Evolutionary conservation across 2,113 vertebrate species (phyloP).

Genomic region (Paradoxurus hermaphroditus): DNA sequence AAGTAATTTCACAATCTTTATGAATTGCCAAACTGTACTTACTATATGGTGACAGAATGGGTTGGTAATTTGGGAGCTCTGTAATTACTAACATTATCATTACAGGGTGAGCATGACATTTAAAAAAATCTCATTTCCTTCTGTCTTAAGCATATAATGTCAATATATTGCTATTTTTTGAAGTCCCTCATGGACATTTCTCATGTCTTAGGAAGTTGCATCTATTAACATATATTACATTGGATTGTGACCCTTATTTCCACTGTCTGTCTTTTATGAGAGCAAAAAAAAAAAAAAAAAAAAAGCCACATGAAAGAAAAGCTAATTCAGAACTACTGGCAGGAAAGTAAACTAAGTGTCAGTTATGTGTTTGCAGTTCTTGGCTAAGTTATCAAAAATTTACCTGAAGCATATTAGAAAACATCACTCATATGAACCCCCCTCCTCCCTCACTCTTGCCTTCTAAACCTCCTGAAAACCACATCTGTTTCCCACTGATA

Average conservation of each 20-base stretch:
- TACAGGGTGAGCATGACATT: constrained; percentile 26
- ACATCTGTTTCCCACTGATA: constrained; percentile 73
- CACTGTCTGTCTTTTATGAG: constrained; percentile 1
- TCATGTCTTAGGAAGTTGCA: constrained; percentile 12
- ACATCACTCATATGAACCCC: not conserved
- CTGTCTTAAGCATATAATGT: constrained; percentile 45
- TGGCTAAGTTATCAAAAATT: constrained; percentile 57
- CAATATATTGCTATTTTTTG: constrained; percentile 48
- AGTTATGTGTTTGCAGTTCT: constrained; percentile 32
- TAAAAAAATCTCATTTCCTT: constrained; percentile 57
- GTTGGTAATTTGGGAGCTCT: constrained; percentile 42
- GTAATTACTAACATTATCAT: constrained; percentile 55
- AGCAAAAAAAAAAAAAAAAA: not conserved
- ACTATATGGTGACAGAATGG: constrained; percentile 29
- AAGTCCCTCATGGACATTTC: constrained; percentile 26
- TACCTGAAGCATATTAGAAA: constrained; percentile 56
- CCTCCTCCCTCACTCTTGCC: not conserved
- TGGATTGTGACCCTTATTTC: constrained; percentile 55
- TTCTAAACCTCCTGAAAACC: constrained; percentile 19
- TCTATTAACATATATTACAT: constrained; percentile 57
- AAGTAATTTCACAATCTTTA: constrained; percentile 52
- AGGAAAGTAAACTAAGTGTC: constrained; percentile 49
- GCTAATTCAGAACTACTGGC: constrained; percentile 35
- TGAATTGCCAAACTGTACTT: constrained; percentile 50
- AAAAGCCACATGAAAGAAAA: constrained; percentile 46